Base-by-base conservation (phyloP, 1,140 invertebrate genomes). In the Galleria mellonella region DNA sequence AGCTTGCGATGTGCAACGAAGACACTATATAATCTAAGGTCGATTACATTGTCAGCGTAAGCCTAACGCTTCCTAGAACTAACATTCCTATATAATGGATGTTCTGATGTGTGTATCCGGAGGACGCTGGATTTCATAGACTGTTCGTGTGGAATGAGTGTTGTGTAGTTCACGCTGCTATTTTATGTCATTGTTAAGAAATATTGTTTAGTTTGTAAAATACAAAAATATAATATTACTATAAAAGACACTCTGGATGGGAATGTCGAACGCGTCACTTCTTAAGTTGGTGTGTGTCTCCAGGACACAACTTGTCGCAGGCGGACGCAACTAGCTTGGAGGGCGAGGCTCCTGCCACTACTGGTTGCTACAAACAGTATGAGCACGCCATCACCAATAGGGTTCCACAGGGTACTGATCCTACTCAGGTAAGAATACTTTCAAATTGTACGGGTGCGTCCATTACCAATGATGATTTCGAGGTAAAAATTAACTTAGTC, bases 261-360 rank as follows among this genome's bases (percentile, higher is more conserved):
- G 50, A 51, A 51, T 45, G 46, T 67, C n/a, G 12, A 68, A 72
- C 62, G 58, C 62, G 59, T 64, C 65, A 73, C 76, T 77, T 78
- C 70, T 82, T 64, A 83, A 61, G 72, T 60, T 79, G 70, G 72
- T 85, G 51, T 83, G 78, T 85, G 78, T 76, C 87, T 88, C 85
- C 89, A 95, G 94, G 94, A 89, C 94, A 96, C 89, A 95, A 96
- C 89, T 90, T 95, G 90, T 94, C 94, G 62, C 93, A 95, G 82
- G 92, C 90, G 56, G 95, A 97, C 75, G 94, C 92, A 48, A 94
- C 93, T 87, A 96, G 94, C 75, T 90, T 94, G 42, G 93, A 94
- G 64, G 94, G 94, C 40, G 95, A 96, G 57, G 88, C 89, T 23
- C 90, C 91, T 54, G 90, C 92, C 52, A 91, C 91, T 37, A 90